Conservation (phyloP, 2,888 invertebrate species). For the Ochropleura plecta region DNA sequence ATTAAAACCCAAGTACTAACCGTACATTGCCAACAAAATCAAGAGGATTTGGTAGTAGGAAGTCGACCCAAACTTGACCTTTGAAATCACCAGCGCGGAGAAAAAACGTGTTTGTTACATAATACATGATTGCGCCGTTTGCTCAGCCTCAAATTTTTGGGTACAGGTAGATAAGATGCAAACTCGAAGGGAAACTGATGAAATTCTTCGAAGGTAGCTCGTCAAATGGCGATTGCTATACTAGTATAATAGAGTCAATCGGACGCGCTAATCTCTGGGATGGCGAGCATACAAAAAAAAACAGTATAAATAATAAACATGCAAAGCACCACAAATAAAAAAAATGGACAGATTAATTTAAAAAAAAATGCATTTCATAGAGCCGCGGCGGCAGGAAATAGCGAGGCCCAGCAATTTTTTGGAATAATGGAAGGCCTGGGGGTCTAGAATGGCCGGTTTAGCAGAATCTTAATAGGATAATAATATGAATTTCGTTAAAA, state of each 20-base stretch:
- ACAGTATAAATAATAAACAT: no score
- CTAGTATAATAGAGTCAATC: no score
- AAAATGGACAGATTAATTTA: no score
- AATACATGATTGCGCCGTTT: conserved; percentile 28
- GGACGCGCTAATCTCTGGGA: no score
- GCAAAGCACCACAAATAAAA: no score
- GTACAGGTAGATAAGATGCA: neutral
- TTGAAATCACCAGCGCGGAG: conserved; percentile 13
- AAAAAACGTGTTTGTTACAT: conserved; percentile 51
- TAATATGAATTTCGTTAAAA: no score
- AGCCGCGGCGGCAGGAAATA: no score
- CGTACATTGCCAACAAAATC: conserved; percentile 1
- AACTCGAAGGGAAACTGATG: neutral
- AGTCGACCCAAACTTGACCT: conserved; percentile 55
- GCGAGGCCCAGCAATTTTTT: neutral
- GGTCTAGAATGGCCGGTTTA: no score
- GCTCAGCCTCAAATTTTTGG: conserved; percentile 7
- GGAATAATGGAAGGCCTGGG: neutral
- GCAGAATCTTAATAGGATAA: no score
- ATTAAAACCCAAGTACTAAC: conserved; percentile 23
- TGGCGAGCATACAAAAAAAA: no score
- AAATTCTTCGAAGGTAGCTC: neutral
- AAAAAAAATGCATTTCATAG: no score
- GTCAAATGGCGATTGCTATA: neutral
- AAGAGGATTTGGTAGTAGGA: conserved; percentile 28